Base-by-base conservation (phyloP, 2,888 invertebrate species). In the Lissocephala sabroskyi region DNA sequence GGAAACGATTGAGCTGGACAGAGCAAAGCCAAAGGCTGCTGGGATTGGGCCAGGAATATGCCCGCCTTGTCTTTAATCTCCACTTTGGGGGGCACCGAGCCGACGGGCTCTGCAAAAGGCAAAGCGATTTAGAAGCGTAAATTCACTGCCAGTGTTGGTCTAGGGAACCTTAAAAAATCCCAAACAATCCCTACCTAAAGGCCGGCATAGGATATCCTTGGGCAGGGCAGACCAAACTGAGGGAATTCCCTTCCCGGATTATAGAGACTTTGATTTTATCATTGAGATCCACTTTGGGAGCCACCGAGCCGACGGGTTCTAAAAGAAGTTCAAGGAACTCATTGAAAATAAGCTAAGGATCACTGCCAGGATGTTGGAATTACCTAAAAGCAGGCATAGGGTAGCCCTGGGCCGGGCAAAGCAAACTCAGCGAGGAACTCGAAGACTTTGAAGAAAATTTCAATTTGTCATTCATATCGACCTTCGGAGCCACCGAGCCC, bases 341-440 rank as follows among this genome's bases (percentile, higher is more conserved):
- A 16, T 6, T 29, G 29, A 11, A 7, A 4, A 2, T 6, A 7
- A 1, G 6, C 29, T 28, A n/a, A 3, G 7, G 23, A 61, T 67
- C 67, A 74, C 71, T 77, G 75, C 53, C 59, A 44, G 28, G 41
- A 45, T 19, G 9, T 9, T 11, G 9, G n/a, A 52, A 52, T 40
- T 78, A 83, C 82, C 82, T 79, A 87, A 87, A 88, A 57, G 86
- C 82, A 59, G 89, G 89, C 83, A 90, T 88, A 60, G 92, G 92
- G 83, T 89, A 91, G 58, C 90, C 92, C 87, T 92, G 92, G 52
- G 92, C 91, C 80, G 91, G 92, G 83, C 92, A 92, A 75, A 91
- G 86, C 65, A 92, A 85, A 46, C 89, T 90, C 77, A 92, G 88
- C 71, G 88, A 87, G 4, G 19, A 44, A 39, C 60, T 63, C 90